Base-by-base conservation (phyloP, 2,113 vertebrate species). In the Herpailurus yagouaroundi region DNA sequence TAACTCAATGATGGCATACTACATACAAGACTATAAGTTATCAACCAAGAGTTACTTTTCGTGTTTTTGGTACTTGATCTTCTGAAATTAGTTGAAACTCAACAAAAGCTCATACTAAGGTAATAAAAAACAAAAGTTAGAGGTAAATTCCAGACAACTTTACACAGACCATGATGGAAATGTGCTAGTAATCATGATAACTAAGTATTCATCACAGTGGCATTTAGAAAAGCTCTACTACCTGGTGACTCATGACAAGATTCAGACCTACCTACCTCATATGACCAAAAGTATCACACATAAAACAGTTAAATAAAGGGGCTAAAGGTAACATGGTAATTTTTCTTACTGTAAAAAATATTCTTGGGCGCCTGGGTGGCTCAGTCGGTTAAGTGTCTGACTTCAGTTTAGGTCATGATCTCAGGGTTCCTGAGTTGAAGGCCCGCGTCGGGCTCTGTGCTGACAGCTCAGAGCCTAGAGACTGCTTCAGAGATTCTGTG, bases 301-400 rank as follows among this genome's bases (percentile, higher is more conserved):
- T 64, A 52, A 38, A 4, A 1, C 16, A 38, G 9, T 63, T 50
- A 60, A 76, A 33, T 29, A 64, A 8, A 77, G 4, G 0, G 1
- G 6, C 6, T 55, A 29, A 36, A 6, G 2, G 0, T 76, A 38
- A 69, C 2, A 3, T 45, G 19, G 16, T 16, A 63, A 55, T 48
- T 83, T 92, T 77, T 94, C n/a, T 90, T 94, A 68, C 64, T 48
- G 12, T 48, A 82, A 94, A 92, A 96, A 74, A 57, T 13, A 33
- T 45, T 93, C 6, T 68, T 74, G 45, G 45, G 45, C 45, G 0
- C 45, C 45, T 45, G 45, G 7, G 45, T 45, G 45, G 45, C 45
- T 45, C 45, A 45, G 45, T 45, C 7, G 0, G 45, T 45, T 45
- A 45, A 45, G 7, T 45, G 45, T 45, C 45, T 45, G 45, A 45